Base-by-base conservation (phyloP, 37 sponge, comb jelly and placozoan genomes). In the Mnemiopsis leidyi region DNA sequence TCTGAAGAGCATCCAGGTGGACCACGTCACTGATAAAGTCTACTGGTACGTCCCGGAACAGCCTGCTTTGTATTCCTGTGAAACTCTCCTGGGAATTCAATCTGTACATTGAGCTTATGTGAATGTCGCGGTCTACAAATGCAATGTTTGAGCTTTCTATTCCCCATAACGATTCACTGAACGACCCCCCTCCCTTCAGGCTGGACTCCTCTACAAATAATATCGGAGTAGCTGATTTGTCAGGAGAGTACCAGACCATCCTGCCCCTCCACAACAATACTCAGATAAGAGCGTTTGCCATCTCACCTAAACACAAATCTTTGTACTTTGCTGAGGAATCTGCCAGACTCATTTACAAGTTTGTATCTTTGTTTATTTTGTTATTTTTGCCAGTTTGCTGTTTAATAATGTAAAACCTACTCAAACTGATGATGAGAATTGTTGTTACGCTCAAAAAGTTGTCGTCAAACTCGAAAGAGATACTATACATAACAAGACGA, bases 161-260 rank as follows among this genome's bases (percentile, higher is more conserved):
- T n/a, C n/a, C n/a, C n/a, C n/a, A n/a, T n/a, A n/a, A n/a, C n/a
- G n/a, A n/a, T n/a, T n/a, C n/a, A n/a, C n/a, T n/a, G n/a, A 48
- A 48, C 61, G 5, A 48, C 5, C 61, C 5, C 9, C 73, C 9
- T 33, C 1, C 34, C 37, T 31, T 32, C 37, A 79, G 82, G 82
- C 34, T 79, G 82, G 82, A 79, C 82, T 3, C 31, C 0, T 7
- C 3, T 13, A 23, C 31, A 5, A 32, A 33, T 2, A 16, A 33
- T 2, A 79, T 79, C 7, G 37, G 37, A 9, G 82, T 79, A 20
- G 29, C 36, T 23, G 21, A 23, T 9, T 23, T 79, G 5, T 32
- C 35, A 79, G 82, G 82, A 33, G 82, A 79, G 29, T 79, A 79
- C 82, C 37, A 79, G 21, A 33, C 82, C 37, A 79, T 36, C 37